phyloP scores from a whole-genome alignment of 2,797 vertebrate genomes.

The Crypturellus tataupa region DNA sequence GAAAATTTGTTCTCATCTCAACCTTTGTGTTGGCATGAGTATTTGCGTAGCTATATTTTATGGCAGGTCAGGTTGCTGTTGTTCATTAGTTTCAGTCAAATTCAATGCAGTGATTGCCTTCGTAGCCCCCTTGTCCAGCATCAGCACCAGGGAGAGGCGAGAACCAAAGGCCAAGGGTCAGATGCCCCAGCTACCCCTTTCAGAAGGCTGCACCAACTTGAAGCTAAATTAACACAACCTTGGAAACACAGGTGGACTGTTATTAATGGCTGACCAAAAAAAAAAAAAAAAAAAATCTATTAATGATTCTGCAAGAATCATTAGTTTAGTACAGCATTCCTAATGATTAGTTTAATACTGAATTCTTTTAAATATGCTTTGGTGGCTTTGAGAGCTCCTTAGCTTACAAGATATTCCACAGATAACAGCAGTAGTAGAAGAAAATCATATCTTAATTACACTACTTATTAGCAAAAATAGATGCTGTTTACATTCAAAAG shows the following conservation, averaged over 20 bases:
- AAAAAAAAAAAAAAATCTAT: not conserved
- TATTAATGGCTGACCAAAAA: not conserved
- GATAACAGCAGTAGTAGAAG: not conserved
- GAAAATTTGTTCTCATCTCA: not conserved
- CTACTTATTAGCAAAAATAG: not conserved
- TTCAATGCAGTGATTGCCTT: not conserved
- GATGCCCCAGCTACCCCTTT: not conserved
- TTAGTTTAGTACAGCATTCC: not conserved
- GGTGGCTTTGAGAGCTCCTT: not conserved
- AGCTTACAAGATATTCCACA: not conserved
- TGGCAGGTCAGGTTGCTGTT: not conserved
- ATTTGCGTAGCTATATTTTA: not conserved
- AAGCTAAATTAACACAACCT: not conserved
- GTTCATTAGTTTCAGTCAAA: not conserved
- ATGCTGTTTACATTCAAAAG: not conserved
- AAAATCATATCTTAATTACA: not conserved
- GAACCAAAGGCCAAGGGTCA: not conserved
- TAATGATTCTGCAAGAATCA: not conserved
- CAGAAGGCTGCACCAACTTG: not conserved
- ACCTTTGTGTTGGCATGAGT: not conserved
- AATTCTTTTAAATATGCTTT: not conserved
- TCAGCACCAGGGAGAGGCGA: not conserved
- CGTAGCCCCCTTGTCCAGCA: not conserved
- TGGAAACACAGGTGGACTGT: not conserved
- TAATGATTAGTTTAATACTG: not conserved